Base-by-base conservation (phyloP, 2,888 invertebrate genomes). In the Tineola bisselliella region DNA sequence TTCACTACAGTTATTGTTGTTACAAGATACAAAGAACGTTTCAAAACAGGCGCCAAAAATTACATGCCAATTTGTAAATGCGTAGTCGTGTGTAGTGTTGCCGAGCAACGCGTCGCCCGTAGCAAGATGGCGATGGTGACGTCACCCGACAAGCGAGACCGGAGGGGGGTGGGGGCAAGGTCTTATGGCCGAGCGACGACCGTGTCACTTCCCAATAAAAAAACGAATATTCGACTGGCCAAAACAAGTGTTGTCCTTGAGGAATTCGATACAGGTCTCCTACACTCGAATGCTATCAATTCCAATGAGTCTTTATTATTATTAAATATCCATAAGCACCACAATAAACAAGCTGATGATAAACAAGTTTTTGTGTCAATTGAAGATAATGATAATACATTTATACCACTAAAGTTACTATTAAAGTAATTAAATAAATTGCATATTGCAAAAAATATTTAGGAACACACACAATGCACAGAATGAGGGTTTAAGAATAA, bases 91-190 rank as follows among this genome's bases (percentile, higher is more conserved):
- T 74, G 70, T 72, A 70, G 66, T 70, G 84, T 86, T 84, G 84
- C 87, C 69, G 72, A 71, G 86, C 84, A 83, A 87, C 84, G 77
- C 74, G 74, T 76, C 73, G 76, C 69, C 72, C 72, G 75, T 73
- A 74, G 76, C 84, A 87, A 87, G 86, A 87, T 87, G 87, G 86
- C 86, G 84, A 71, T 69, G 73, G 67, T 84, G 82, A 84, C 87
- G 87, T 86, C 84, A 86, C 70, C 75, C 57, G 44, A 33, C 60
- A 73, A 72, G 74, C 68, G 69, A 66, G 61, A 31, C 61, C 54
- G 52, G 33, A 59, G 62, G 59, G 59, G 60, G 59, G 19, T 65
- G 72, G 75, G 69, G 75, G 75, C 79, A 80, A 81, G 82, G 81
- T 79, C 78, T 79, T 72, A 68, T 68, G 68, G 75, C 70, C 76